Conservation (phyloP, 2,797 vertebrate species). For the Chromobotia macracanthus region DNA sequence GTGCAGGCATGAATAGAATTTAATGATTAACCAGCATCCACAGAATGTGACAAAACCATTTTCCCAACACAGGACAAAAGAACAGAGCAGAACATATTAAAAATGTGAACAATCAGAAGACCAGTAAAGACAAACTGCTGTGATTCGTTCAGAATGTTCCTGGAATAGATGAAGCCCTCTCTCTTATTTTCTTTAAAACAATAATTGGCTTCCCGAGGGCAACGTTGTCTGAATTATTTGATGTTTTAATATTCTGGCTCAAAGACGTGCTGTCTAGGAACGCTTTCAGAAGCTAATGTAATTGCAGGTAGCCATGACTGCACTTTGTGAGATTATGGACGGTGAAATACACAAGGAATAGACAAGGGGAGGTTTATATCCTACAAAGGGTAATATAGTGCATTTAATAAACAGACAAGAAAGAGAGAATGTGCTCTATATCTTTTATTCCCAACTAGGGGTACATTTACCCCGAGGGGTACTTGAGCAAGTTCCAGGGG, state of each 20-base stretch:
- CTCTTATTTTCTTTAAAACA: slow-evolving; percentile 66
- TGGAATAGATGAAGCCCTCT: slow-evolving; percentile 42
- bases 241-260: slow-evolving; percentile 70
- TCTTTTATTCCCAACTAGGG: background rate
- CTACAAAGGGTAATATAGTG: slow-evolving; percentile 11
- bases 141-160: slow-evolving; percentile 47
- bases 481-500: too few species aligned
- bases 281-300: slow-evolving; percentile 72
- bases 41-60: background rate
- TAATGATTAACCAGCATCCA: slow-evolving; percentile 15
- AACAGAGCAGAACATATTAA: background rate
- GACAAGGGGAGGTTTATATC: slow-evolving; percentile 16
- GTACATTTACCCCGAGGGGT: too few species aligned
- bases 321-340: slow-evolving; percentile 70
- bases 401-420: slow-evolving; percentile 12
- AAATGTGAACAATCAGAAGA: slow-evolving; percentile 38
- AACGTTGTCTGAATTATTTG: slow-evolving; percentile 68
- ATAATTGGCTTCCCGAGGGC: slow-evolving; percentile 68
- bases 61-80: background rate
- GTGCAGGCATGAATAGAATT: slow-evolving; percentile 11
- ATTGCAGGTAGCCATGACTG: slow-evolving; percentile 68
- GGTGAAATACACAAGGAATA: slow-evolving; percentile 65
- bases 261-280: slow-evolving; percentile 69
- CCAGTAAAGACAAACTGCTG: slow-evolving; percentile 40
- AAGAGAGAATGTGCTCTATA: background rate